A percentile compares a stretch with the other conserved stretches of the same genome.
Conservation (phyloP, 2,113 vertebrate genomes). For the Rhineura floridana region DNA sequence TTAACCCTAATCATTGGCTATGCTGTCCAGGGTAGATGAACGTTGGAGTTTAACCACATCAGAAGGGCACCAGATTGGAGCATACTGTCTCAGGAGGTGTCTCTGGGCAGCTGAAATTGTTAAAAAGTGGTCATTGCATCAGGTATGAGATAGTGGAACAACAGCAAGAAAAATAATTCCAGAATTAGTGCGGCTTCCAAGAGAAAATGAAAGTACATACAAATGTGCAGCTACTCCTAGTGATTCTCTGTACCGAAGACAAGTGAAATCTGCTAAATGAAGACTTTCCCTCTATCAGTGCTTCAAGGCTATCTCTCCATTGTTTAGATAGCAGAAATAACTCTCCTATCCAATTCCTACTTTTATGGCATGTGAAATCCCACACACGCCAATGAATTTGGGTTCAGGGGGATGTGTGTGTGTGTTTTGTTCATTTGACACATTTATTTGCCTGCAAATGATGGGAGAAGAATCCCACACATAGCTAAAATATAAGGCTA, state of each 20-base stretch:
- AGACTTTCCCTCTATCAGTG: constrained; percentile 26
- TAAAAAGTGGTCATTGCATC: constrained; percentile 60
- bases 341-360: constrained; percentile 38
- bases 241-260: constrained; percentile 40
- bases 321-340: constrained; percentile 53
- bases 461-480: neutral
- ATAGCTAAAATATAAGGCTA: constrained; percentile 21
- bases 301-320: constrained; percentile 29
- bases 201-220: constrained; percentile 57
- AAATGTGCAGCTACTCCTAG: constrained; percentile 47
- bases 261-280: constrained; percentile 52
- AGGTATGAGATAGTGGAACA: constrained; percentile 51
- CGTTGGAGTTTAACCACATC: neutral
- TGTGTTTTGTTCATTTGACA: constrained; percentile 18
- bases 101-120: constrained; percentile 71
- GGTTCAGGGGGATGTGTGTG: neutral
- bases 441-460: constrained; percentile 39
- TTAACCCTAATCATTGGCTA: too few relatives aligned
- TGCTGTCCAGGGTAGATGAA: neutral
- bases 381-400: neutral
- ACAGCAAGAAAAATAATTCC: constrained; percentile 46
- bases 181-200: constrained; percentile 54
- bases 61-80: too few relatives aligned
- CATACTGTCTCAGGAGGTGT: constrained; percentile 23
- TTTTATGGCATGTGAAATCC: fast-evolving